Conservation (phyloP, 53 echinoderm and acorn worm genomes). For the Paelopatides confundens region DNA sequence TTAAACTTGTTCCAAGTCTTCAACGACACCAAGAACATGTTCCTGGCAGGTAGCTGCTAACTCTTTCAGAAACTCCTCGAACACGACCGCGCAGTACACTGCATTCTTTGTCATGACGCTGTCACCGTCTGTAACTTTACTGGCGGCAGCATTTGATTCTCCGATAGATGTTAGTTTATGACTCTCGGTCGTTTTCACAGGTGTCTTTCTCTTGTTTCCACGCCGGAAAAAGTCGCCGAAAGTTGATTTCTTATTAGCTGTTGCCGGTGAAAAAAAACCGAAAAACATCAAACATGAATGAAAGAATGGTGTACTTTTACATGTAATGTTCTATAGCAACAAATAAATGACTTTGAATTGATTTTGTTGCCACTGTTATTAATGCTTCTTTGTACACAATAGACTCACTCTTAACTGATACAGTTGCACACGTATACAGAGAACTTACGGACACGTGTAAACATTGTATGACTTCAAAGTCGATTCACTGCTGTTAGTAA, state of each 20-base stretch:
- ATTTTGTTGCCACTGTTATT: too few relatives aligned
- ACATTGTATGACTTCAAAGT: too few relatives aligned
- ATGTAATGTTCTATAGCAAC: too few relatives aligned
- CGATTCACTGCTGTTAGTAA: too few relatives aligned
- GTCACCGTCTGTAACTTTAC: conserved; percentile 55
- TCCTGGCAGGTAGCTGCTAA: conserved; percentile 91
- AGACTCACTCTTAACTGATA: too few relatives aligned
- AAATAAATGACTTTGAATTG: too few relatives aligned
- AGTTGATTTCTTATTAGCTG: conserved; percentile 68
- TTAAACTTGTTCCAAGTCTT: background rate
- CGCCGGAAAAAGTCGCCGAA: conserved; percentile 61
- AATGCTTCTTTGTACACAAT: too few relatives aligned
- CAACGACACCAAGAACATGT: conserved; percentile 74
- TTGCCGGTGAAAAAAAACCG: too few relatives aligned
- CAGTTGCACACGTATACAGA: too few relatives aligned
- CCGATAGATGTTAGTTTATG: conserved; percentile 83
- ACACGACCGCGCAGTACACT: conserved; percentile 90
- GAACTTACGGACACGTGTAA: too few relatives aligned
- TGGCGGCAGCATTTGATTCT: conserved; percentile 54
- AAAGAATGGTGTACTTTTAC: too few relatives aligned
- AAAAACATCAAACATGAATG: too few relatives aligned
- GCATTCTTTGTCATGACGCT: conserved; percentile 84
- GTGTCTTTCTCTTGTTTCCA: conserved; percentile 56
- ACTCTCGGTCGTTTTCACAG: conserved; percentile 79
- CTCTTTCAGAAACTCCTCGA: conserved; percentile 97